These are phyloP conservation scores for Agonopterix arenella DNA, from an alignment of 2,888 invertebrate species.

Conservation along the genomic window DNA sequence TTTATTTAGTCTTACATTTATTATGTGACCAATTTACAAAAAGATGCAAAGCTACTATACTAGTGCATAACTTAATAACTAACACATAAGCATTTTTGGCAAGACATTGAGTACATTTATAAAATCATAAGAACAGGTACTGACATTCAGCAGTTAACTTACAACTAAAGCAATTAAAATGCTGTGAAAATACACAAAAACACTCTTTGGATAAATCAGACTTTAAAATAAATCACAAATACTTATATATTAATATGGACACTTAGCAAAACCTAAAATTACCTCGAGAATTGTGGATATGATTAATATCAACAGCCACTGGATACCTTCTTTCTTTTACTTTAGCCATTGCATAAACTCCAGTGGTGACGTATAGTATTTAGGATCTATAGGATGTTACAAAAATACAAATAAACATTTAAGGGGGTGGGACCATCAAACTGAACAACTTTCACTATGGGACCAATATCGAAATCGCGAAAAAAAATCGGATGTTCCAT, in stretches of 20 bases:
- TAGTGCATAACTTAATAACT: slow-evolving; percentile 36
- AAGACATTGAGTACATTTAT: slow-evolving; percentile 18
- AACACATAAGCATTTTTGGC: slow-evolving; percentile 38
- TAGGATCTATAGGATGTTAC: no score
- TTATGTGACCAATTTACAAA: slow-evolving; percentile 58
- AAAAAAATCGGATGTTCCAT: no score
- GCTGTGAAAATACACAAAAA: slow-evolving; percentile 20
- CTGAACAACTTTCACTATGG: no score
- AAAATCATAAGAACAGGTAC: neutral
- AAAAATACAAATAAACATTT: no score
- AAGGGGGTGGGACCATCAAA: no score
- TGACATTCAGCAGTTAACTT: neutral
- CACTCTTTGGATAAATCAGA: slow-evolving; percentile 37
- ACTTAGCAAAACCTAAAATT: slow-evolving; percentile 3
- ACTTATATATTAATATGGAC: slow-evolving; percentile 13
- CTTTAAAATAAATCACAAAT: slow-evolving; percentile 21
- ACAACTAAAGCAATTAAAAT: slow-evolving; percentile 6
- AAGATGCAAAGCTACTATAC: slow-evolving; percentile 39
- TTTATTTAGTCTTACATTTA: slow-evolving; percentile 45
- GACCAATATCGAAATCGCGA: no score
- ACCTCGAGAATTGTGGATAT: no score
- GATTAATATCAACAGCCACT: no score
- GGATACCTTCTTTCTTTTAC: no score
- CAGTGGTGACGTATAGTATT: no score
- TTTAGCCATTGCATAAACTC: no score